Evolutionary conservation across 2,888 invertebrate genomes (phyloP), one percentile per base, ranked within the genome.

Genomic region (Caenorhabditis japonica): DNA sequence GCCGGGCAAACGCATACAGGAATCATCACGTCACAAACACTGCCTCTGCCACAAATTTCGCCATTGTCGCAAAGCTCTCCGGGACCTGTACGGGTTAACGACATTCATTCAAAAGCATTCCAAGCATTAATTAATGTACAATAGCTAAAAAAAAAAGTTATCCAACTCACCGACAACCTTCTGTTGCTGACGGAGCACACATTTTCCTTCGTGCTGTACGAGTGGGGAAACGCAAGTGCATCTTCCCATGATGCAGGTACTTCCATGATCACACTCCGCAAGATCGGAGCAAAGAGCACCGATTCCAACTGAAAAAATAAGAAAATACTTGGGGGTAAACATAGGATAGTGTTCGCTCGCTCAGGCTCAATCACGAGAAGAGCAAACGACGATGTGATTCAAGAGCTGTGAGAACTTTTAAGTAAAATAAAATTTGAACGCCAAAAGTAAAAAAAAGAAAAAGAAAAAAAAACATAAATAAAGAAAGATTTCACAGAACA

Each of bases 1-100:
- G 82, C 62, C 4, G 84, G 84, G 53, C 86, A 86, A 34, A 87
- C 84, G 69, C 87, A 87, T 38, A 87, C 82, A 3, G 85, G 85
- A 55, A 84, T 84, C 52, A 82, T 66, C 23, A 72, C 53, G 62
- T 85, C 83, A 69, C 87, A 87, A 47, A 84, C 70, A 17, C 85
- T 82, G 21, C 87, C 87, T 59, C 72, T 77, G 41, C 55, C 61
- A 69, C 86, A 86, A 30, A 80, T 72, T 52, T 85, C 83, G 17
- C 86, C 85, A 39, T 77, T 74, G 62, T 82, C 81, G 70, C 87
- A 87, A 25, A 79, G 75, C 43, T 86, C 85, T 21, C 84, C 85
- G 43, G 83, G 83, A 33, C 79, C 81, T 79, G 60, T 51, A 61
- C 21, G 30, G 41, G 55, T 7, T 23, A 51, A 5, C n/a, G 15